These are phyloP conservation scores for Craniophora ligustri DNA, from an alignment of 2,888 invertebrate genomes.

Conservation along the genomic window DNA sequence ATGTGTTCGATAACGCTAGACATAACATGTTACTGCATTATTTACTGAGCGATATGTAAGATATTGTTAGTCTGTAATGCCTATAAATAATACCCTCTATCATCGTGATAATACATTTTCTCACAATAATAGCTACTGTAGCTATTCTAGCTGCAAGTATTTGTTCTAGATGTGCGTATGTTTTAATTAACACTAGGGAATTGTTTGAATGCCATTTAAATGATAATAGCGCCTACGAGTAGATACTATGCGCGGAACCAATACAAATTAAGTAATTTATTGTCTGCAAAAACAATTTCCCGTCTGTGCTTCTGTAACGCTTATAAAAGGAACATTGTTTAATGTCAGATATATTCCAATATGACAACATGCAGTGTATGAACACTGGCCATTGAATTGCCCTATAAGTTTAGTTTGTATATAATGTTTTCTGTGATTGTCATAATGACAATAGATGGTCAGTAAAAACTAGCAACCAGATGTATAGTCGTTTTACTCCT, in stretches of 20 bases:
- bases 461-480: too few relatives aligned
- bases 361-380: too few relatives aligned
- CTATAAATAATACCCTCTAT: conserved; percentile 41
- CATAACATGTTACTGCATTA: conserved; percentile 30
- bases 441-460: too few relatives aligned
- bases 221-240: conserved; percentile 5
- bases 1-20: conserved; percentile 34
- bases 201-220: conserved; percentile 18
- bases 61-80: conserved; percentile 19
- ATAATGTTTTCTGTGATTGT: too few relatives aligned
- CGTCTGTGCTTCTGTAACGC: background rate
- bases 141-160: conserved; percentile 5
- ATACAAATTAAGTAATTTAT: conserved; percentile 45
- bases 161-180: conserved; percentile 12
- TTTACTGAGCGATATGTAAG: conserved; percentile 21
- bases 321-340: background rate
- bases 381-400: too few relatives aligned
- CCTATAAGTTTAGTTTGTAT: too few relatives aligned
- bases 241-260: conserved; percentile 20
- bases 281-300: conserved; percentile 15
- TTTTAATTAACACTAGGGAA: conserved; percentile 17
- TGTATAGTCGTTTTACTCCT: too few relatives aligned
- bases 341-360: conserved; percentile 13
- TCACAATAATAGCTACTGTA: conserved; percentile 20
- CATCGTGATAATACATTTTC: conserved; percentile 17